Percentiles rank a stretch among this genome's conserved stretches.
These are phyloP conservation scores for Elysia crispata DNA, from an alignment of 2,888 invertebrate genomes.

Conservation along the genomic window DNA sequence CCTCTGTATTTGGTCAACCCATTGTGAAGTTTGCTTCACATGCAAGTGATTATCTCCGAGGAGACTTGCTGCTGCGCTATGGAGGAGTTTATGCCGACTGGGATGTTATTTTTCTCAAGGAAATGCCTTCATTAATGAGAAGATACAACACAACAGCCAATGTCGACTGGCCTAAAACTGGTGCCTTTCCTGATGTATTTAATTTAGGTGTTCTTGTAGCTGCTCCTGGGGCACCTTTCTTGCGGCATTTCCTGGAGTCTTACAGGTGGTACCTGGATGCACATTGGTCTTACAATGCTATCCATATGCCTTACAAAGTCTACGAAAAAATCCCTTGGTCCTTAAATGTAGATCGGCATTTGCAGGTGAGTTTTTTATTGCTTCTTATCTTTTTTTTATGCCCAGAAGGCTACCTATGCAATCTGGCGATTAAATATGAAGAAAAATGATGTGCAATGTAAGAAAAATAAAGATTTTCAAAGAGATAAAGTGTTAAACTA, in stretches of 20 bases:
- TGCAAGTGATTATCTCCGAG: conserved; percentile 67
- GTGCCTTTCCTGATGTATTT: conserved; percentile 59
- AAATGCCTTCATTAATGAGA: conserved; percentile 54
- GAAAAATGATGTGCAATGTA: no score
- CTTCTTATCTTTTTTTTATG: no score
- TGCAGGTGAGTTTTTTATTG: conserved; percentile 63
- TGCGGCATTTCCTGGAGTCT: conserved; percentile 54
- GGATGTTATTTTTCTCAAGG: conserved; percentile 67
- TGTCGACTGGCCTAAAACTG: conserved; percentile 66
- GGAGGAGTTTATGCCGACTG: conserved; percentile 71
- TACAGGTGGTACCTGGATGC: conserved; percentile 53
- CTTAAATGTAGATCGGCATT: conserved; percentile 60
- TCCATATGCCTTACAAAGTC: conserved; percentile 57
- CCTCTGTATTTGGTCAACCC: conserved; percentile 58
- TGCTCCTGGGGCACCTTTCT: conserved; percentile 55
- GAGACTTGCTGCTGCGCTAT: conserved; percentile 67
- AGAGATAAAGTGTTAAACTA: no score
- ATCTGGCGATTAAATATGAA: no score
- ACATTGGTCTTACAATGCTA: conserved; percentile 56
- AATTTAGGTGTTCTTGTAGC: conserved; percentile 61
- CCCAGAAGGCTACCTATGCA: no score
- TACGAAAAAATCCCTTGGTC: conserved; percentile 66
- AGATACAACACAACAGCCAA: conserved; percentile 63
- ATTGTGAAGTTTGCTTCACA: conserved; percentile 58
- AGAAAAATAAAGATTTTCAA: no score